Conservation (phyloP, 2,797 vertebrate genomes). For the Cetoscarus ocellatus region DNA sequence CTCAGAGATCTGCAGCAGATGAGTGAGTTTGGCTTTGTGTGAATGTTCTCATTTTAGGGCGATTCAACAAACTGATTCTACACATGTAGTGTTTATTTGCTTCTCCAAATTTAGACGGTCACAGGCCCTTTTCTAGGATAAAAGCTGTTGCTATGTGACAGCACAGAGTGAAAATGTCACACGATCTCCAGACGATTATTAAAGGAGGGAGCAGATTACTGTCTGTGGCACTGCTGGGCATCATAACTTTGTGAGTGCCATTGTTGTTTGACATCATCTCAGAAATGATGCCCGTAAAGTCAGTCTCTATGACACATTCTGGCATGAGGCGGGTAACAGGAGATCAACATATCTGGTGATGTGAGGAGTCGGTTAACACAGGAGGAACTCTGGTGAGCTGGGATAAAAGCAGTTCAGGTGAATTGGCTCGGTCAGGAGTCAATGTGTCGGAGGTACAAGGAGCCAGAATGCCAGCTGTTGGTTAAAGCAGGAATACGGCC, state of each 20-base stretch:
- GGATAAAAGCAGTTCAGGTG: slow-evolving; percentile 70
- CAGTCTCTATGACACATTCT: slow-evolving; percentile 34
- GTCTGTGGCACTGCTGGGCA: slow-evolving; percentile 25
- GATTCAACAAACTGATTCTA: not conserved
- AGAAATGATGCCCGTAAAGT: slow-evolving; percentile 29
- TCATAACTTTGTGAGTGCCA: slow-evolving; percentile 31
- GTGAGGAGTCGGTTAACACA: slow-evolving; percentile 73
- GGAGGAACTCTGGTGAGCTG: slow-evolving; percentile 49
- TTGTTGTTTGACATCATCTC: slow-evolving; percentile 47
- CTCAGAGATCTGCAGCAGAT: too few relatives aligned
- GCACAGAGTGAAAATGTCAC: slow-evolving; percentile 50
- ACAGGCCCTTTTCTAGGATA: slow-evolving; percentile 19
- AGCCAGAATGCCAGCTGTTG: slow-evolving; percentile 75
- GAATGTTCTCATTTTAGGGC: not conserved
- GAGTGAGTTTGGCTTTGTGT: too few relatives aligned
- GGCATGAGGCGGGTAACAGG: slow-evolving; percentile 64
- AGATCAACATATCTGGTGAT: slow-evolving; percentile 70
- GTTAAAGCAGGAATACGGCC: slow-evolving; percentile 67
- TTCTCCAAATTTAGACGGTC: slow-evolving; percentile 34
- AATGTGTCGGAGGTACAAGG: slow-evolving; percentile 63
- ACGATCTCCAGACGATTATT: slow-evolving; percentile 37
- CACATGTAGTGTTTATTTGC: not conserved
- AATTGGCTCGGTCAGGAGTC: slow-evolving; percentile 54
- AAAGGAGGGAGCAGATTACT: slow-evolving; percentile 35
- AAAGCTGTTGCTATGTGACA: slow-evolving; percentile 62